phyloP scores from a whole-genome alignment of 2,113 vertebrate species.

The Pollachius pollachius region DNA sequence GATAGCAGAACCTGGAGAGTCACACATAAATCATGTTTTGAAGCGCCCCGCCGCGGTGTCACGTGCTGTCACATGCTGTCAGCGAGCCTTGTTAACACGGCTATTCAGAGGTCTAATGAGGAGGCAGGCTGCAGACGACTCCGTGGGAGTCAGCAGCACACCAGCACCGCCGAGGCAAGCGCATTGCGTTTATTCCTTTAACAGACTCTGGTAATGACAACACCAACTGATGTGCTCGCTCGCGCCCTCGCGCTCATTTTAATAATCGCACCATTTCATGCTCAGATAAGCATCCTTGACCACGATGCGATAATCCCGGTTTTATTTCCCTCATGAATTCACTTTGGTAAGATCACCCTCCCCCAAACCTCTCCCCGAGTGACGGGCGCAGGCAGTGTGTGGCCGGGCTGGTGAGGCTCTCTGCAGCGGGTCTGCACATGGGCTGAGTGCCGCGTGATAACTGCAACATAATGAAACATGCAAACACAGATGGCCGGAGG shows the following conservation, averaged over 20 bases:
- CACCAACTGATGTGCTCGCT: too few relatives aligned
- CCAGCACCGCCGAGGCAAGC: constrained; percentile 11
- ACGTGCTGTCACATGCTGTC: constrained; percentile 69
- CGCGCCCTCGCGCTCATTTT: constrained; percentile 20
- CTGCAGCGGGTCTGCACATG: constrained; percentile 53
- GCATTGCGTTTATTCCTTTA: constrained; percentile 5
- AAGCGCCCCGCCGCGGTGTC: constrained; percentile 60
- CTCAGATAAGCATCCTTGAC: constrained; percentile 55
- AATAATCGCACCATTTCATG: constrained; percentile 51
- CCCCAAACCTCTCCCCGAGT: constrained; percentile 19
- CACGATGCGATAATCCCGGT: constrained; percentile 51
- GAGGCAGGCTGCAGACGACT: constrained; percentile 52
- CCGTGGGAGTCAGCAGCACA: constrained; percentile 43
- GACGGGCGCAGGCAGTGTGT: constrained; percentile 35
- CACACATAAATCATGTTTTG: constrained; percentile 70
- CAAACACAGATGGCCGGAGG: constrained; percentile 31
- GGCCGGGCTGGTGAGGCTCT: constrained; percentile 46
- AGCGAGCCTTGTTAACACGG: constrained; percentile 62
- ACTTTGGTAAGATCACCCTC: constrained; percentile 44
- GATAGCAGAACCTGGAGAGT: constrained; percentile 41
- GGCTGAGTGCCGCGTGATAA: constrained; percentile 62
- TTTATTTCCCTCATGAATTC: constrained; percentile 52
- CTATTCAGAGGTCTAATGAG: constrained; percentile 64
- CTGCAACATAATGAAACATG: constrained; percentile 70
- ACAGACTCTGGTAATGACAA: too few relatives aligned